phyloP scores from a whole-genome alignment of 1,140 invertebrate genomes.

The Diabrotica virgifera region DNA sequence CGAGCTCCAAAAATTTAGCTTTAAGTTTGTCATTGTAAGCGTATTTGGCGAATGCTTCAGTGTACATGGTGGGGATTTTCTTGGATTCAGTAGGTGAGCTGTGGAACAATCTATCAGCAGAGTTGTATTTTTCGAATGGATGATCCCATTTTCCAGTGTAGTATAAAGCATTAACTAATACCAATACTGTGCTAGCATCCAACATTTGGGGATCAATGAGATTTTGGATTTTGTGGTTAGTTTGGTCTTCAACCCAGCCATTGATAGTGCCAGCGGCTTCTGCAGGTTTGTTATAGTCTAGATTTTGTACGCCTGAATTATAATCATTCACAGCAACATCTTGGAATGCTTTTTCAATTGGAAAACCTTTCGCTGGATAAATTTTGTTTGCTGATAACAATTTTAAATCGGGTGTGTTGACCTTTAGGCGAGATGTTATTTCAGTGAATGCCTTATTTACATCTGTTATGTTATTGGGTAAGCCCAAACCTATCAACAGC shows the following conservation, averaged over 20 bases:
- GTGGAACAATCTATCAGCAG: background rate
- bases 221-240: slow-evolving; percentile 67
- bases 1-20: slow-evolving; percentile 1
- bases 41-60: background rate
- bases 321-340: slow-evolving; percentile 35
- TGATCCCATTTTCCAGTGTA: slow-evolving; percentile 57
- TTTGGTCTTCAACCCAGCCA: slow-evolving; percentile 66
- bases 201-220: slow-evolving; percentile 58
- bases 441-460: slow-evolving; percentile 27
- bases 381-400: slow-evolving; percentile 30
- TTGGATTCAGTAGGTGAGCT: background rate
- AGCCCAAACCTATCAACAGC: slow-evolving; percentile 17
- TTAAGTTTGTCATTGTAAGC: background rate
- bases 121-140: background rate
- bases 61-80: background rate
- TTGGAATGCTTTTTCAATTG: slow-evolving; percentile 22
- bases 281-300: slow-evolving; percentile 53
- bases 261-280: slow-evolving; percentile 58
- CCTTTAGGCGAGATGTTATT: slow-evolving; percentile 43
- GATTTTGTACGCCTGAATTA: slow-evolving; percentile 49
- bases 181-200: slow-evolving; percentile 54
- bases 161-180: slow-evolving; percentile 80
- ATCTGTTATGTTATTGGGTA: slow-evolving; percentile 15
- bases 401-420: slow-evolving; percentile 6
- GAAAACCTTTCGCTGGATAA: slow-evolving; percentile 16